Evolutionary conservation across 64 coral and sea anemone species (phyloP).

Genomic region (Hydrozoanthus tunicans): DNA sequence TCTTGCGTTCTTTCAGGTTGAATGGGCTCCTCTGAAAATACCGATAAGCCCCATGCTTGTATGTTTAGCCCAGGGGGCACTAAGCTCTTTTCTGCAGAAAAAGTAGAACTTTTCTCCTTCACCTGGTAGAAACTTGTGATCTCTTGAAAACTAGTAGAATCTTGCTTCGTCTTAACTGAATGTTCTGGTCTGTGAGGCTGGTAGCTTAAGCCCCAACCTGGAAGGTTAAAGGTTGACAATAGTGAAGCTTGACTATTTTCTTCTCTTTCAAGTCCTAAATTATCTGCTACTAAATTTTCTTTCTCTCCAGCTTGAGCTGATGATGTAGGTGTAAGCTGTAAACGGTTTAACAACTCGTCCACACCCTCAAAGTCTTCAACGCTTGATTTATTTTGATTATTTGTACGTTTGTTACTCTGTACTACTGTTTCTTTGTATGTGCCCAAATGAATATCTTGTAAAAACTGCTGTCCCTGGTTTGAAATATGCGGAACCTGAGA

Average conservation of each 20-base stretch:
- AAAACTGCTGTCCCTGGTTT: neutral
- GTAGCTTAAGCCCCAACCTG: conserved; percentile 20
- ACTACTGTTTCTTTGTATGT: neutral
- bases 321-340: neutral
- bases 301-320: neutral
- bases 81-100: neutral
- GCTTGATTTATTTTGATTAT: neutral
- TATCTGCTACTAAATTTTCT: neutral
- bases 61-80: conserved; percentile 6
- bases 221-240: conserved; percentile 2
- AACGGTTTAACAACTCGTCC: conserved; percentile 7
- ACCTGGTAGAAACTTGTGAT: neutral
- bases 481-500: neutral
- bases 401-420: neutral
- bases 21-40: neutral
- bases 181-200: neutral
- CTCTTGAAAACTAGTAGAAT: neutral
- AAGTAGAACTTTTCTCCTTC: neutral
- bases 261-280: neutral
- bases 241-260: neutral
- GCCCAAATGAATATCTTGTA: neutral
- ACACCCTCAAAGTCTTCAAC: neutral
- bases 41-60: conserved; percentile 31
- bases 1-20: neutral
- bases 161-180: neutral